Conservation (phyloP, 2,797 vertebrate genomes). For the Sarcoramphus papa region DNA sequence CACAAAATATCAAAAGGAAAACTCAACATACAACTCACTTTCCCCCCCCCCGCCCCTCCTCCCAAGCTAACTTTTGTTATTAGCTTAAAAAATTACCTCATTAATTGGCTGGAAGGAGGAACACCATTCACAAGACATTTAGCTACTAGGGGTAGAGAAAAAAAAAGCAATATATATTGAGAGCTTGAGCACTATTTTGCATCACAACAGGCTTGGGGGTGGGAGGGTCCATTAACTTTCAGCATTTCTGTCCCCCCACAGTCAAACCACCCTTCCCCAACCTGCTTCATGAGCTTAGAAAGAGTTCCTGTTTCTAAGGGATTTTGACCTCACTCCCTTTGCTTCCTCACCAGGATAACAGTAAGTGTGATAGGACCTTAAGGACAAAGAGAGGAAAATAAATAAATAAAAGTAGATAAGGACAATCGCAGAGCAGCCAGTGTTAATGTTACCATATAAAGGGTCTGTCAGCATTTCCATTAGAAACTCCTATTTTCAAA, state of each 20-base stretch:
- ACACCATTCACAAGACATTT: constrained; percentile 35
- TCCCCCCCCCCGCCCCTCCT: too few species aligned
- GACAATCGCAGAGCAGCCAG: constrained; percentile 10
- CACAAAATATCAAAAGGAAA: neutral
- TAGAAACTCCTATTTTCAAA: constrained; percentile 72
- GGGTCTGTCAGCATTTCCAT: constrained; percentile 69
- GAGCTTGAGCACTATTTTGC: neutral
- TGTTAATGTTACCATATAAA: constrained; percentile 60
- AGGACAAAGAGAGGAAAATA: constrained; percentile 26
- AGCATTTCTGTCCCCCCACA: neutral
- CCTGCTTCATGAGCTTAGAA: neutral
- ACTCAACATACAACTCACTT: neutral
- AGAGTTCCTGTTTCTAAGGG: neutral
- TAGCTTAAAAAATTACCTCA: neutral
- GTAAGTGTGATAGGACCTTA: neutral
- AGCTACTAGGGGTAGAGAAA: neutral
- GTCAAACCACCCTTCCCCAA: neutral
- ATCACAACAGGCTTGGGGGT: neutral
- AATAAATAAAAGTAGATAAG: constrained; percentile 40
- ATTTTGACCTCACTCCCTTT: neutral
- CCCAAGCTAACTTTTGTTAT: neutral
- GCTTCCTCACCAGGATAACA: neutral
- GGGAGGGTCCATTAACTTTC: neutral
- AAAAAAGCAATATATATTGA: neutral
- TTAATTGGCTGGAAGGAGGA: constrained; percentile 35